These are phyloP conservation scores for Lutjanus argentimaculatus DNA, from an alignment of 2,797 vertebrate genomes.

Conservation along the genomic window DNA sequence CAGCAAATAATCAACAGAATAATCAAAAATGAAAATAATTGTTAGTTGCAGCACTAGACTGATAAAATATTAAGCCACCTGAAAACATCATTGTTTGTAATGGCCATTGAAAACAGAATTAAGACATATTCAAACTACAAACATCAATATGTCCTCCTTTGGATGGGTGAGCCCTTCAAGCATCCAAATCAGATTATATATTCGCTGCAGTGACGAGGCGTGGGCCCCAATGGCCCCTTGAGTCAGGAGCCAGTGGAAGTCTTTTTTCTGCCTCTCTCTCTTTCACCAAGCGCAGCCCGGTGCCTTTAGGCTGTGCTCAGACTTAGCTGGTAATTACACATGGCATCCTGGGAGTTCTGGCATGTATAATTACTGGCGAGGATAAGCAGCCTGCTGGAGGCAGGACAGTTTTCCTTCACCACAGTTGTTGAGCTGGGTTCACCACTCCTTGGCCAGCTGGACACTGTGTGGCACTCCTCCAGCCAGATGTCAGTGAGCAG, in stretches of 20 bases:
- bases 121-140: constrained; percentile 34
- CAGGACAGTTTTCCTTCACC: constrained; percentile 70
- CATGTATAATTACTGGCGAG: constrained; percentile 82
- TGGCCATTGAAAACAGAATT: constrained; percentile 21
- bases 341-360: constrained; percentile 81
- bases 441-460: constrained; percentile 68
- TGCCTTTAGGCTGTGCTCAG: constrained; percentile 75
- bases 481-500: constrained; percentile 70
- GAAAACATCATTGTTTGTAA: background rate
- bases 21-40: no score
- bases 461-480: constrained; percentile 63
- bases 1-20: no score
- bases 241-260: constrained; percentile 60
- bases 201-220: constrained; percentile 43
- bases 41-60: no score
- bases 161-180: constrained; percentile 16
- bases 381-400: constrained; percentile 74
- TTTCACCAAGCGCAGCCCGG: constrained; percentile 57
- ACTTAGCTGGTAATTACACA: constrained; percentile 83
- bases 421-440: constrained; percentile 63
- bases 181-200: constrained; percentile 43
- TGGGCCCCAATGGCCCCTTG: constrained; percentile 40
- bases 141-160: constrained; percentile 32
- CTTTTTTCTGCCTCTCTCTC: constrained; percentile 33
- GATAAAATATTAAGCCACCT: constrained; percentile 1